Conservation (phyloP, 2,797 vertebrate species). For the Adelosebastes latens region DNA sequence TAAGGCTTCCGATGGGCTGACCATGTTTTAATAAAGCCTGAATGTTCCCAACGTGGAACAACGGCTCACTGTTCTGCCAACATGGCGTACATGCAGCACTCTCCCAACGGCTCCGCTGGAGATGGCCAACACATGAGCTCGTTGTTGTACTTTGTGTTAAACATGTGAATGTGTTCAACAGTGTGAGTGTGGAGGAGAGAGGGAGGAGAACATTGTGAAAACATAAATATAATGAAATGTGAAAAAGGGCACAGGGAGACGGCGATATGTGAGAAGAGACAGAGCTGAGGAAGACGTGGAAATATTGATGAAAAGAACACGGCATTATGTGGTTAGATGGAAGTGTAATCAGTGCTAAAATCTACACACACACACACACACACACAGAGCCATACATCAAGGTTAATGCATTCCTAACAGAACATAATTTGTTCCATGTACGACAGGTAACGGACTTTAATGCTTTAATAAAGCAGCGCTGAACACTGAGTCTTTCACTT, state of each 20-base stretch:
- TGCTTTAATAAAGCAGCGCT: conserved; percentile 68
- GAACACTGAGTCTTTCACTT: conserved; percentile 64
- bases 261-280: neutral
- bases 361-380: conserved; percentile 3
- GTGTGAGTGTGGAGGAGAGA: no score
- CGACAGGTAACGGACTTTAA: conserved; percentile 64
- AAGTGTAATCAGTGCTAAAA: conserved; percentile 8
- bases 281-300: neutral
- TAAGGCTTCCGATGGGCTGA: neutral
- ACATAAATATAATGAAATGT: neutral
- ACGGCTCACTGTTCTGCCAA: neutral
- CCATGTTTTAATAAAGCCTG: neutral
- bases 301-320: neutral
- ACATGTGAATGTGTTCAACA: neutral
- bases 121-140: neutral
- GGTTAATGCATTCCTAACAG: conserved; percentile 70
- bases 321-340: neutral
- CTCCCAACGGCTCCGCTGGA: neutral
- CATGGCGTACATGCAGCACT: neutral
- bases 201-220: neutral
- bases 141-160: neutral
- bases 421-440: conserved; percentile 65
- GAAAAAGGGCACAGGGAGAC: neutral
- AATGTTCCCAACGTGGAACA: no score
- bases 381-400: conserved; percentile 41